These are phyloP conservation scores for Phaethornis superciliosus DNA, from an alignment of 2,113 vertebrate species.

Conservation along the genomic window DNA sequence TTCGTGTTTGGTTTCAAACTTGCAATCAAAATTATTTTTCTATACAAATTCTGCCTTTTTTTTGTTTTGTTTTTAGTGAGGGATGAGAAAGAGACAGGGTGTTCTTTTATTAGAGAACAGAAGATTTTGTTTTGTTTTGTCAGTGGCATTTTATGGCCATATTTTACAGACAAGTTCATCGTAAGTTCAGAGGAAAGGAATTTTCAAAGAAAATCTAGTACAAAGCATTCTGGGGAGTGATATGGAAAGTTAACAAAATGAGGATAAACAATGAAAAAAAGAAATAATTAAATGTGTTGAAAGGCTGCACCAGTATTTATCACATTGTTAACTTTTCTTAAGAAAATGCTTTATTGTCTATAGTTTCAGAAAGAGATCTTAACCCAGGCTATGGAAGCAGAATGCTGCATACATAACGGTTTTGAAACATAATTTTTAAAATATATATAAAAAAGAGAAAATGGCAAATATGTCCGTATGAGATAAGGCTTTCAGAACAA, in stretches of 20 bases:
- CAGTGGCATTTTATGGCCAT: slow-evolving; percentile 42
- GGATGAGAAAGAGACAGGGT: background rate
- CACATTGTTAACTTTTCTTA: slow-evolving; percentile 53
- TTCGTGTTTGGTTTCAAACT: background rate
- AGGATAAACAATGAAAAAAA: slow-evolving; percentile 72
- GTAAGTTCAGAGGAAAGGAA: slow-evolving; percentile 81
- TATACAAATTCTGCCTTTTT: background rate
- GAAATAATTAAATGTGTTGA: slow-evolving; percentile 73
- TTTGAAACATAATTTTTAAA: slow-evolving; percentile 40
- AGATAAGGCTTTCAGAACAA: slow-evolving; percentile 78
- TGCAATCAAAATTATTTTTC: background rate
- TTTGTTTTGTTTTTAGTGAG: background rate
- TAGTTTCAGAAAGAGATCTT: slow-evolving; percentile 64
- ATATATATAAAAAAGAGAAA: slow-evolving; percentile 59
- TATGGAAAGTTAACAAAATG: slow-evolving; percentile 75
- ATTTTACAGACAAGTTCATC: slow-evolving; percentile 72
- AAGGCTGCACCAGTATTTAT: slow-evolving; percentile 65
- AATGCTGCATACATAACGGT: slow-evolving; percentile 30
- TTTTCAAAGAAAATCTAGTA: slow-evolving; percentile 77
- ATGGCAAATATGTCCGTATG: slow-evolving; percentile 74
- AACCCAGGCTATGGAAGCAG: slow-evolving; percentile 42
- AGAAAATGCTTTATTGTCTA: slow-evolving; percentile 59
- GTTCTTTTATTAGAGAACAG: slow-evolving; percentile 47
- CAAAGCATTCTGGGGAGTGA: slow-evolving; percentile 73
- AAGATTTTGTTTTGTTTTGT: slow-evolving; percentile 21